phyloP scores from a whole-genome alignment of 2,888 invertebrate genomes.

The Steinernema hermaphroditum region DNA sequence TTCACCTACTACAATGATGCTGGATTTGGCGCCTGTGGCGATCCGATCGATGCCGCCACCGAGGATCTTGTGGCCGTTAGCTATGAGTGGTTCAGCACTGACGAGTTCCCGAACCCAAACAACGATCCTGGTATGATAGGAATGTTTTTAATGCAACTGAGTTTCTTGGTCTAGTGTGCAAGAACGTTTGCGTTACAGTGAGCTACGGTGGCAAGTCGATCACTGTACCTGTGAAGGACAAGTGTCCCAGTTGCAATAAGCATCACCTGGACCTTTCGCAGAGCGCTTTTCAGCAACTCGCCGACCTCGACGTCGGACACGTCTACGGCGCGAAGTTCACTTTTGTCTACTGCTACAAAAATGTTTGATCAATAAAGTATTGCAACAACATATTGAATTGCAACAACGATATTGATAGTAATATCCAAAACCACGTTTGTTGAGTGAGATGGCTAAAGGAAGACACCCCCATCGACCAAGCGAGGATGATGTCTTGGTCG shows the following conservation, averaged over 20 bases:
- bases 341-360: too few relatives aligned
- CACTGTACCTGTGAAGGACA: conserved; percentile 39
- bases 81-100: conserved; percentile 29
- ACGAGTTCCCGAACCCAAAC: conserved; percentile 35
- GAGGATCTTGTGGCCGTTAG: conserved; percentile 36
- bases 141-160: not conserved
- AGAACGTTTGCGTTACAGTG: conserved; percentile 34
- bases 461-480: too few relatives aligned
- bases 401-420: too few relatives aligned
- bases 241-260: conserved; percentile 31
- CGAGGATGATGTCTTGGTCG: too few relatives aligned
- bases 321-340: not conserved
- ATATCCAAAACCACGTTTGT: too few relatives aligned
- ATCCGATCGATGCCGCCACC: conserved; percentile 21
- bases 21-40: conserved; percentile 36
- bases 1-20: conserved; percentile 36
- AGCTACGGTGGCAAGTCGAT: conserved; percentile 35
- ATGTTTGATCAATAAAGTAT: too few relatives aligned
- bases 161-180: conserved; percentile 28
- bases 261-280: conserved; percentile 35
- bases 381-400: too few relatives aligned
- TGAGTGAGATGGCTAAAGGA: too few relatives aligned
- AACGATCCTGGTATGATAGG: conserved; percentile 28
- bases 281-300: not conserved
- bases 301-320: not conserved